Conservation (phyloP, 2,113 vertebrate species). For the Lophochroa leadbeateri region DNA sequence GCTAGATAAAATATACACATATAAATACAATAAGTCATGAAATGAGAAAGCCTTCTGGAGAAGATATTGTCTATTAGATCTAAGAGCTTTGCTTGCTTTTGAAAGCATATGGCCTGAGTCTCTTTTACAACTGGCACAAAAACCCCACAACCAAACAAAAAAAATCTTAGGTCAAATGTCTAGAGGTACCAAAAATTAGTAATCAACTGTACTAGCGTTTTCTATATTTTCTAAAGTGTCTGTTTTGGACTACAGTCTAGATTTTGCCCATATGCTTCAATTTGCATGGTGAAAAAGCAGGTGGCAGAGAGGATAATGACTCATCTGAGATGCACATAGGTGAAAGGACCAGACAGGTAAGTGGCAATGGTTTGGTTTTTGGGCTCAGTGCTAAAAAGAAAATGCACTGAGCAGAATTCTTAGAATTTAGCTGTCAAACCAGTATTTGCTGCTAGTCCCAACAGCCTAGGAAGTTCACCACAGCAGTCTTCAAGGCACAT, state of each 20-base stretch:
- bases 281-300: background rate
- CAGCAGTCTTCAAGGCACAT: background rate
- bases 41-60: background rate
- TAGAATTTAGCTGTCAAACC: background rate
- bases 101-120: background rate
- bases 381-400: background rate
- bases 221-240: background rate
- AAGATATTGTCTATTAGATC: background rate
- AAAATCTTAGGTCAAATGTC: background rate
- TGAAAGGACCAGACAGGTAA: background rate
- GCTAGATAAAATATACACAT: background rate
- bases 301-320: background rate
- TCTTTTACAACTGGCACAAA: background rate
- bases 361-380: background rate
- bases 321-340: background rate
- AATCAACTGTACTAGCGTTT: background rate
- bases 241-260: background rate
- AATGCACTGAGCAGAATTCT: background rate
- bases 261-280: background rate
- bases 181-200: background rate
- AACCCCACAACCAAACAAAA: background rate
- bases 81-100: background rate
- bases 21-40: background rate
- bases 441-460: background rate
- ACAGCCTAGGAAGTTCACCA: background rate